Conservation (phyloP, 2,797 vertebrate genomes). For the Geotrypetes seraphini region DNA sequence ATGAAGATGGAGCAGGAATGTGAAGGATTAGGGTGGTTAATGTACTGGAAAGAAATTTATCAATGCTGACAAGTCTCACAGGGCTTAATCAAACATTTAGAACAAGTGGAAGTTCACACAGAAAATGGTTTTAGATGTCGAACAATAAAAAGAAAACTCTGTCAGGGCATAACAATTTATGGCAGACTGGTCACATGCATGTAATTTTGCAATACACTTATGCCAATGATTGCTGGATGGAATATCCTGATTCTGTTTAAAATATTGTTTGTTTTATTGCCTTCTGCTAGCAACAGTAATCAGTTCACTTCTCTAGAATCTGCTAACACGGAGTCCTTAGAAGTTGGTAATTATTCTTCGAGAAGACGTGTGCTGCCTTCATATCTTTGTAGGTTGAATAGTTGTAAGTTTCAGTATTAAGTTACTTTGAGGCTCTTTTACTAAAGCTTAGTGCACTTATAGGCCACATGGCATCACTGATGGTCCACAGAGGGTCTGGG, state of each 20-base stretch:
- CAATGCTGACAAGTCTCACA: conserved; percentile 56
- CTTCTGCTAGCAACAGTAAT: too few relatives aligned
- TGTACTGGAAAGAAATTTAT: conserved; percentile 55
- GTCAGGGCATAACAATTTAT: conserved; percentile 46
- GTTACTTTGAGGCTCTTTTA: too few relatives aligned
- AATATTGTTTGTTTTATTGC: not conserved
- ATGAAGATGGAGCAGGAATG: conserved; percentile 39
- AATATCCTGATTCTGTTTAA: conserved; percentile 1
- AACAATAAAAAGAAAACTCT: conserved; percentile 48
- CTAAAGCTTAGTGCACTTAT: too few relatives aligned
- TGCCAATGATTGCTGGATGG: conserved; percentile 6
- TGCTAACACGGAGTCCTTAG: too few relatives aligned
- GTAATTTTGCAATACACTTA: conserved; percentile 24
- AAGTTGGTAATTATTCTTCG: too few relatives aligned
- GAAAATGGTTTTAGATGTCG: conserved; percentile 25
- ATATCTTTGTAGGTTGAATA: too few relatives aligned
- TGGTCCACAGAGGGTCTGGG: too few relatives aligned
- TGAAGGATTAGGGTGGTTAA: conserved; percentile 51
- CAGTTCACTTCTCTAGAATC: too few relatives aligned
- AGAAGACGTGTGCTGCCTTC: too few relatives aligned
- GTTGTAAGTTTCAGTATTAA: too few relatives aligned
- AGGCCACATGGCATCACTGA: too few relatives aligned
- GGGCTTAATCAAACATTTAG: conserved; percentile 59
- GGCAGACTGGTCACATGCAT: conserved; percentile 24
- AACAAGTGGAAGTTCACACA: conserved; percentile 39